Evolutionary conservation across 1,140 invertebrate species (phyloP).

Genomic region (Leucophenga varia): DNA sequence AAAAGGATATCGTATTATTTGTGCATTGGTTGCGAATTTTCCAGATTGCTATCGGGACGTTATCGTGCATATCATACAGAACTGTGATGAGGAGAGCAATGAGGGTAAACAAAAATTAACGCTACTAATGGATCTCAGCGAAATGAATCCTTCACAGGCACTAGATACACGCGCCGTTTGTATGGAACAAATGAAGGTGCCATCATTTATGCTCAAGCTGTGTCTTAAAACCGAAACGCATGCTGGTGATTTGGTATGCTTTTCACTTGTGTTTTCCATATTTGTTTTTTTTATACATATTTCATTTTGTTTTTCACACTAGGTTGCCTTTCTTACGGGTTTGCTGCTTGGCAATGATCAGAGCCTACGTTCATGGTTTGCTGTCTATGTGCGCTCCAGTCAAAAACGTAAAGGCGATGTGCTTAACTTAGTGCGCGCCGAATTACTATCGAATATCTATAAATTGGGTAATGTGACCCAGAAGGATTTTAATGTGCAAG

Average conservation of each 20-base stretch:
- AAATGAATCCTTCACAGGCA: slow-evolving; percentile 87
- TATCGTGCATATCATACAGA: slow-evolving; percentile 78
- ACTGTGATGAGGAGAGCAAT: slow-evolving; percentile 87
- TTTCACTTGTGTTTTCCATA: background rate
- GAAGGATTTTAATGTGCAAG: slow-evolving; percentile 71
- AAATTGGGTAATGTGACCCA: slow-evolving; percentile 58
- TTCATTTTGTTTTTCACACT: slow-evolving; percentile 13
- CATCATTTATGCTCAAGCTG: slow-evolving; percentile 59
- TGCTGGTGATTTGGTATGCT: slow-evolving; percentile 47
- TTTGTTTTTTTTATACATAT: slow-evolving; percentile 1
- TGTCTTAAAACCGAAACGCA: slow-evolving; percentile 34
- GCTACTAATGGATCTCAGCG: slow-evolving; percentile 78
- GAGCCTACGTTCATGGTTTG: slow-evolving; percentile 87
- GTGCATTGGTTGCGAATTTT: slow-evolving; percentile 86
- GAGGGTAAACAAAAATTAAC: slow-evolving; percentile 71
- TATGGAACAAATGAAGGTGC: slow-evolving; percentile 86
- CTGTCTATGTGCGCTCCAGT: slow-evolving; percentile 84
- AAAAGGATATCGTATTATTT: slow-evolving; percentile 87
- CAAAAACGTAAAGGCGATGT: slow-evolving; percentile 84
- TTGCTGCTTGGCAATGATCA: slow-evolving; percentile 88
- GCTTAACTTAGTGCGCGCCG: slow-evolving; percentile 73
- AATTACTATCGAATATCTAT: slow-evolving; percentile 71
- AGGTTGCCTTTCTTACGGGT: slow-evolving; percentile 87
- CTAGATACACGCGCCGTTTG: slow-evolving; percentile 80
- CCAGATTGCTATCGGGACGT: slow-evolving; percentile 93